phyloP scores from a whole-genome alignment of 2,113 vertebrate species.

The Dicentrarchus labrax region DNA sequence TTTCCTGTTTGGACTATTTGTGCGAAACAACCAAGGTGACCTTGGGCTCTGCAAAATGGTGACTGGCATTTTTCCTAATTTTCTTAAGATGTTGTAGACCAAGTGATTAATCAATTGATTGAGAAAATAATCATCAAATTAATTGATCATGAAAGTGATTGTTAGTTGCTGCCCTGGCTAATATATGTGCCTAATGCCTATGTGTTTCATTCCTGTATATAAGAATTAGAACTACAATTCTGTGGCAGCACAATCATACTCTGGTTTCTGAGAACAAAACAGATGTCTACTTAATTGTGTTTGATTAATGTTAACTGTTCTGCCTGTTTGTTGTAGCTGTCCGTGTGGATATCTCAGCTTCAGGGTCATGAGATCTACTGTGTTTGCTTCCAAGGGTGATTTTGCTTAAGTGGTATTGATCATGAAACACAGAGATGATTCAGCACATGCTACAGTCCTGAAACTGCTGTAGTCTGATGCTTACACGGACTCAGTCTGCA shows the following conservation, averaged over 20 bases:
- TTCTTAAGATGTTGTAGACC: not conserved
- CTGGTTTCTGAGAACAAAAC: not conserved
- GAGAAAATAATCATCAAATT: not conserved
- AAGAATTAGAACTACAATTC: not conserved
- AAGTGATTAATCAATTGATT: not conserved
- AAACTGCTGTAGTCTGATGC: conserved; percentile 14
- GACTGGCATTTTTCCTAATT: not conserved
- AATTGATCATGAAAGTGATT: not conserved
- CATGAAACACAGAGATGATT: conserved; percentile 43
- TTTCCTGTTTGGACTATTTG: not conserved
- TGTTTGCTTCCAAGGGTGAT: conserved; percentile 32
- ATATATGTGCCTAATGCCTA: not conserved
- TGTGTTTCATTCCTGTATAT: not conserved
- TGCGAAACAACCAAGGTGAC: no score
- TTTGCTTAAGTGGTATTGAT: conserved; percentile 63
- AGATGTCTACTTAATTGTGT: not conserved
- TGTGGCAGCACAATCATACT: not conserved
- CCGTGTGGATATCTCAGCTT: conserved; percentile 4
- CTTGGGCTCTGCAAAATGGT: not conserved
- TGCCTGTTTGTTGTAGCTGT: conserved; percentile 14
- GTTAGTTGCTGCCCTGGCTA: not conserved
- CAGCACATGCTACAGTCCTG: conserved; percentile 28
- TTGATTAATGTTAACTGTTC: not conserved
- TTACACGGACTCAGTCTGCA: not conserved
- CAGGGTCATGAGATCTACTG: conserved; percentile 22